Conservation (phyloP, 2,888 invertebrate species). For the Ferdinandea cuprea region DNA sequence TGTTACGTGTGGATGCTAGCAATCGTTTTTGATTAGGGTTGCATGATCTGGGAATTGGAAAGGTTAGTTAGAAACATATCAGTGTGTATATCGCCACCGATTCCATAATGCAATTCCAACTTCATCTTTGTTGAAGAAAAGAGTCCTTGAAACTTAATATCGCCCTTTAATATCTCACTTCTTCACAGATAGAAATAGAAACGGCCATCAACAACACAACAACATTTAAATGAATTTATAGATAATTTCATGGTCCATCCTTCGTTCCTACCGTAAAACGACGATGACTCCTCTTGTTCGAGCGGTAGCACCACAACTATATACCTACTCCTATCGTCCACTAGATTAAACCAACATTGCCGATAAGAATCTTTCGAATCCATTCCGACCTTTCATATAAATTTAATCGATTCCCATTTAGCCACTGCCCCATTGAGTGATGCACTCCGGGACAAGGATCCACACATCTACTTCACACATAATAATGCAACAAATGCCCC, state of each 20-base stretch:
- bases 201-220: not conserved
- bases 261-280: not conserved
- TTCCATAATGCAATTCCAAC: too few species aligned
- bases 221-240: constrained; percentile 9
- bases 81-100: too few species aligned
- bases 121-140: too few species aligned
- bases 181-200: too few species aligned
- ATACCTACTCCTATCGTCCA: constrained; percentile 14
- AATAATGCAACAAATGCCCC: constrained; percentile 67
- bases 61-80: too few species aligned
- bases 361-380: constrained; percentile 57
- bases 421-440: constrained; percentile 28
- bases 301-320: constrained; percentile 11
- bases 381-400: constrained; percentile 37
- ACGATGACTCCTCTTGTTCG: not conserved
- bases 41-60: not conserved
- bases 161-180: too few species aligned
- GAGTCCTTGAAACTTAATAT: too few species aligned
- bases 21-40: constrained; percentile 11
- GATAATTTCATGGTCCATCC: constrained; percentile 22
- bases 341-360: constrained; percentile 48
- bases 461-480: constrained; percentile 70
- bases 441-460: constrained; percentile 55
- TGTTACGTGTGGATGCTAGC: not conserved
- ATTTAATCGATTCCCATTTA: constrained; percentile 55